A percentile compares a stretch with the other conserved stretches of the same genome.
Conservation (phyloP, 2,113 vertebrate species). For the Gavia stellata region DNA sequence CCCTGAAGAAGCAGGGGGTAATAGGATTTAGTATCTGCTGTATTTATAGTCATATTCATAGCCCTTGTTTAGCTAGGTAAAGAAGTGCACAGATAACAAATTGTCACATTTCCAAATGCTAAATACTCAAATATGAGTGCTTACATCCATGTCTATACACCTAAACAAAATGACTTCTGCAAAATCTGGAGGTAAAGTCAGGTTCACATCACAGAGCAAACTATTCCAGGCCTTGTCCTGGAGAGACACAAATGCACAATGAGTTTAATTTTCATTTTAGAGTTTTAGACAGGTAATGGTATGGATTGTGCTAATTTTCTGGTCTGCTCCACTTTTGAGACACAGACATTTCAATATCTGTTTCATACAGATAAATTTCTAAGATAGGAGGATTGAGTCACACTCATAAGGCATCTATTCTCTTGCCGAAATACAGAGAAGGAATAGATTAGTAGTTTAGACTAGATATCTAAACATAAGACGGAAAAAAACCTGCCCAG, state of each 20-base stretch:
- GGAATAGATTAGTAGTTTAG: not conserved
- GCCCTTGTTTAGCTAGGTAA: not conserved
- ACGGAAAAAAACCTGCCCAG: not conserved
- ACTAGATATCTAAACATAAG: not conserved
- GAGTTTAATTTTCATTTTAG: not conserved
- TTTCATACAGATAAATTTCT: not conserved
- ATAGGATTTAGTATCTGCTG: not conserved
- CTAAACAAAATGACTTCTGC: not conserved
- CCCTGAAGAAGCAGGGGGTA: not conserved
- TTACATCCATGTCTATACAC: not conserved
- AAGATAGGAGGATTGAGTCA: not conserved
- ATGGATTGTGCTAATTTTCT: not conserved
- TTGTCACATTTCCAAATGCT: not conserved
- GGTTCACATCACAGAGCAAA: not conserved
- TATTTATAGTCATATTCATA: not conserved
- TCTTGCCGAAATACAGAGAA: not conserved
- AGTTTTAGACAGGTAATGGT: not conserved
- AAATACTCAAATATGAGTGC: not conserved
- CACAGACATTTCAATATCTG: not conserved
- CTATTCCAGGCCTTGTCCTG: not conserved
- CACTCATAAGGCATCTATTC: not conserved
- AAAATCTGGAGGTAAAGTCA: not conserved
- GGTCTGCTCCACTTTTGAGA: not conserved
- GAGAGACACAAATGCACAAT: not conserved
- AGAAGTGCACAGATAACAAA: not conserved